phyloP scores from a whole-genome alignment of 2,888 invertebrate genomes.

The Abrostola tripartita region DNA sequence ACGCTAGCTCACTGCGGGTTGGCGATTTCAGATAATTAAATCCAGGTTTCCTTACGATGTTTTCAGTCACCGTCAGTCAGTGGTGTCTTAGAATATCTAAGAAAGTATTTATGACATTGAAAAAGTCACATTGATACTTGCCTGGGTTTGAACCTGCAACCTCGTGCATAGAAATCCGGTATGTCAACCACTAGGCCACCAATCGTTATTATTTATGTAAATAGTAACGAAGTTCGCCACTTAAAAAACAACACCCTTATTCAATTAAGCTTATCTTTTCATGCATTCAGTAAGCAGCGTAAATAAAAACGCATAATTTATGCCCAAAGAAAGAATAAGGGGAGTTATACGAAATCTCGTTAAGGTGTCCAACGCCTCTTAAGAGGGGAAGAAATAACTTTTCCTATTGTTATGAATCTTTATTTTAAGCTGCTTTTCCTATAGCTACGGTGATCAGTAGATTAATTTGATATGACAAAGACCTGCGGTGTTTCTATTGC shows the following conservation, averaged over 20 bases:
- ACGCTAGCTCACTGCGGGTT: too few relatives aligned
- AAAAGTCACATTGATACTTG: too few relatives aligned
- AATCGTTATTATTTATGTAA: too few relatives aligned
- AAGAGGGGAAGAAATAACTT: slow-evolving; percentile 16
- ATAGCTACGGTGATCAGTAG: background rate
- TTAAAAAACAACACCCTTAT: background rate
- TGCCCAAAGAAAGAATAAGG: slow-evolving; percentile 36
- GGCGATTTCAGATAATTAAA: too few relatives aligned
- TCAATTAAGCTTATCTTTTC: background rate
- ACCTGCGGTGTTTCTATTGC: background rate
- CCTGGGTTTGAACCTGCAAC: too few relatives aligned
- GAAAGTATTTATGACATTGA: too few relatives aligned
- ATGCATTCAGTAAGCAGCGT: background rate
- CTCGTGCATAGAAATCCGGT: too few relatives aligned
- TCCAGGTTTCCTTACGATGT: too few relatives aligned
- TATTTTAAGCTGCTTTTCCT: slow-evolving; percentile 24
- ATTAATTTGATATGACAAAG: background rate
- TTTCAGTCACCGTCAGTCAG: too few relatives aligned
- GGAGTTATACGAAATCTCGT: slow-evolving; percentile 34
- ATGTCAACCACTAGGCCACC: too few relatives aligned
- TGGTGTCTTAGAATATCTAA: too few relatives aligned
- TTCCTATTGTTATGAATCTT: slow-evolving; percentile 23
- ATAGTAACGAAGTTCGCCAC: background rate
- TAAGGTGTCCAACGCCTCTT: slow-evolving; percentile 30
- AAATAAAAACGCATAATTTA: slow-evolving; percentile 56